Percentiles rank a stretch among this genome's conserved stretches.
phyloP scores from a whole-genome alignment of 1,140 invertebrate species.

The Acyrthosiphon pisum region DNA sequence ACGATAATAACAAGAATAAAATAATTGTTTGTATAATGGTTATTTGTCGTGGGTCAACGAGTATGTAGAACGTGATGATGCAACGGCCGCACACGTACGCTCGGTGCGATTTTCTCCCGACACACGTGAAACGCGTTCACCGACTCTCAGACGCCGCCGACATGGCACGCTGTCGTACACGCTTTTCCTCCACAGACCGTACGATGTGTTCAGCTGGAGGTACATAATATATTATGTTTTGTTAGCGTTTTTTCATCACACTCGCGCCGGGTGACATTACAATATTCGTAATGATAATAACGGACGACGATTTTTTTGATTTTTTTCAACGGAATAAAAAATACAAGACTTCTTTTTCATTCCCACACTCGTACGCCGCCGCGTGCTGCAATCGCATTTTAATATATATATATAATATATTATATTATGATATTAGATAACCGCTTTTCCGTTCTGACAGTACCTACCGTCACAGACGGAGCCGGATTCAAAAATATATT shows the following conservation, averaged over 20 bases:
- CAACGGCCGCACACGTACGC: background rate
- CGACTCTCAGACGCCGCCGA: conserved; percentile 21
- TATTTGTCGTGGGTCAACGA: conserved; percentile 33
- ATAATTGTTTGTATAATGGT: conserved; percentile 21
- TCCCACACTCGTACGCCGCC: background rate
- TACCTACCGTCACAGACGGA: background rate
- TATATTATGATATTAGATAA: too few relatives aligned
- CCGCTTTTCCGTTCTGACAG: background rate
- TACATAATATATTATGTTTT: too few relatives aligned
- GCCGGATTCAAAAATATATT: background rate
- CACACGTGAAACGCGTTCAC: background rate
- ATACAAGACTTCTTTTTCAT: background rate
- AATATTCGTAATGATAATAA: background rate
- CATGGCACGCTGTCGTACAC: background rate
- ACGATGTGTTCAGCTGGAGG: background rate
- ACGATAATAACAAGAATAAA: background rate
- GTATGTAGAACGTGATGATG: conserved; percentile 14
- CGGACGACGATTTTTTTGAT: background rate
- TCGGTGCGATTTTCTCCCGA: conserved; percentile 14
- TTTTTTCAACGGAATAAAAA: background rate
- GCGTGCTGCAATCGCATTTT: background rate
- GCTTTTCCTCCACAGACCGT: background rate
- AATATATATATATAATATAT: background rate
- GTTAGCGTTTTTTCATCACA: background rate
- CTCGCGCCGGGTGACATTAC: background rate